phyloP scores from a whole-genome alignment of 2,113 vertebrate genomes.

The Glareola pratincola region DNA sequence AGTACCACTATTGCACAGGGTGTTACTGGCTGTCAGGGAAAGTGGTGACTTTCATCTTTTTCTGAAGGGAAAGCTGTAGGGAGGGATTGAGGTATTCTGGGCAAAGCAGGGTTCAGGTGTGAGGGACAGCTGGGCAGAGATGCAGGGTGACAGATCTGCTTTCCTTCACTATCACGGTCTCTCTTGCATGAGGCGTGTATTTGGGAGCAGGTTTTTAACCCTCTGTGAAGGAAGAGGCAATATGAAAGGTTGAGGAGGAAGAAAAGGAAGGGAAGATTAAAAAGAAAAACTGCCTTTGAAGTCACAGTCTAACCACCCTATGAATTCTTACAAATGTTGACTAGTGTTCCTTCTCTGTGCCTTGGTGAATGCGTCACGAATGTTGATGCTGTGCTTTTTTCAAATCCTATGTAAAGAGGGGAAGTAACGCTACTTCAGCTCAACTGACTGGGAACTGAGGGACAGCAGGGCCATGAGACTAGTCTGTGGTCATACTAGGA shows the following conservation, averaged over 20 bases:
- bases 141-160: not conserved
- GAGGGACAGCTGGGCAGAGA: not conserved
- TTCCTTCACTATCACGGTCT: not conserved
- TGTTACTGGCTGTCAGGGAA: not conserved
- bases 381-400: not conserved
- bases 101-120: not conserved
- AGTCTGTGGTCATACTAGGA: not conserved
- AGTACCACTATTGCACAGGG: not conserved
- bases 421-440: not conserved
- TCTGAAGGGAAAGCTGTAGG: no score
- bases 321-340: not conserved
- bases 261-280: not conserved
- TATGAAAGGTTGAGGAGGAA: not conserved
- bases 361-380: not conserved
- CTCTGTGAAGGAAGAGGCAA: not conserved
- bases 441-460: not conserved
- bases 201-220: not conserved
- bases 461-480: not conserved
- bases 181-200: not conserved
- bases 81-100: not conserved
- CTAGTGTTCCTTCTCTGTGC: not conserved
- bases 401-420: not conserved
- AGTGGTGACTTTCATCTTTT: not conserved
- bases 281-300: slow-evolving; percentile 2
- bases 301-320: not conserved